Base-by-base conservation (phyloP, 2,888 invertebrate genomes). In the Digitonthophagus gazella region DNA sequence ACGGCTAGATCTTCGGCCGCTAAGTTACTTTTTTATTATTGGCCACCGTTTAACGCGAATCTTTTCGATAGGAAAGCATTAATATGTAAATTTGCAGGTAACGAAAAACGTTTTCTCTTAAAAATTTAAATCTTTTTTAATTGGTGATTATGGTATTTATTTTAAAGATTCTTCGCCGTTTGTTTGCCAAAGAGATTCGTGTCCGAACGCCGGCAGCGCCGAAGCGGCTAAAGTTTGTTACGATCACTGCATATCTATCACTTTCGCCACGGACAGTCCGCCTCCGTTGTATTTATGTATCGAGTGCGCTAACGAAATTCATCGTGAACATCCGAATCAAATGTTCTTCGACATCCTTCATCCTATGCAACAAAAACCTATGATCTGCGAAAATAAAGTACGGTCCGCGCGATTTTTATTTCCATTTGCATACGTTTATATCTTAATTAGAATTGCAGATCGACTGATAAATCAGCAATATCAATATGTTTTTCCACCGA, bases 401-500 rank as follows among this genome's bases (percentile, higher is more conserved):
- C n/a, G n/a, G n/a, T n/a, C n/a, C n/a, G n/a, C n/a, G n/a, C n/a
- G n/a, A n/a, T 72, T 75, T 71, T 54, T 14, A 55, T 22, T 22
- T 56, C 19, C 6, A 6, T 15, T 57, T 15, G 1, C 6, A 14
- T 14, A 5, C 16, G 28, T 64, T 15, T 16, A 63, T 44, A 28
- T 22, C 19, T 58, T 67, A 15, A 84, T 19, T 81, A 96, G 93
- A 98, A 96, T 80, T 98, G 98, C 80, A 90, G 95, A 64, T 93
- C 96, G 0, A 86, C 89, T 0, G 95, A 97, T 76, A 97, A 97
- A 82, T 90, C 93, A 1, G 97, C 98, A 0, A 91, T 96, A 72
- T 95, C 96, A 6, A 96, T 98, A 64, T 99, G 99, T 81, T 98
- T 98, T 83, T 95, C 96, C 0, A 93, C 92, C 63, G 98, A 98